Evolutionary conservation across 2,888 invertebrate species (phyloP), one percentile per base, ranked within the genome.

Genomic region (Anticlea derivata): DNA sequence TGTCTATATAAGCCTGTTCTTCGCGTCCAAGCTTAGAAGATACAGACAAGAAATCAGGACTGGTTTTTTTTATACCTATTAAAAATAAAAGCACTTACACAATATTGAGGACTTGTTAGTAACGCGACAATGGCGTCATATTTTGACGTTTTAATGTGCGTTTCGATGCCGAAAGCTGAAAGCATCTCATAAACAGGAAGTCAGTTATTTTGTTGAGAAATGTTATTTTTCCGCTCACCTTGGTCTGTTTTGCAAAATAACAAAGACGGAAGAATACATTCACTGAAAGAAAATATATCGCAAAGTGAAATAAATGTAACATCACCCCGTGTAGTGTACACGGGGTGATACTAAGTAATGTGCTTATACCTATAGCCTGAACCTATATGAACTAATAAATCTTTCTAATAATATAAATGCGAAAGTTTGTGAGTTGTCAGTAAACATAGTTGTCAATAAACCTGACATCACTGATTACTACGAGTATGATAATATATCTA

Each of bases 141-240:
- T 78, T 78, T 78, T 83, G 84, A 83, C 83, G 79, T 84, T 83
- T 83, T 81, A 85, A 83, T 83, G 80, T 73, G 73, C 77, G 77
- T 80, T 83, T 83, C 45, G 23, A 4, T 17, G 17, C 11, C 10
- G 10, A 24, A 34, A 35, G 27, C 35, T 38, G 38, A 38, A 46
- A 46, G 46, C 30, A 17, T 38, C 12, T 17, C 38, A 23, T 20
- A 48, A 34, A 17, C 17, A 17, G 17, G 4, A 17, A 17, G 17
- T 17, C 4, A 4, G 17, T 17, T 17, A 29, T 2, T 7, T 24
- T 24, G 43, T 31, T 17, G 17, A 49, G 37, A 49, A 48, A 48
- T 34, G 37, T 43, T 31, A 31, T 31, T 35, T 39, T 35, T 44
- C 20, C 6, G 26, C n/a, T 12, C 17, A 26, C 33, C 41, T 37